Percentiles rank a stretch among this genome's conserved stretches.
phyloP scores from a whole-genome alignment of 2,888 invertebrate species.

The Oscheius sp. region DNA sequence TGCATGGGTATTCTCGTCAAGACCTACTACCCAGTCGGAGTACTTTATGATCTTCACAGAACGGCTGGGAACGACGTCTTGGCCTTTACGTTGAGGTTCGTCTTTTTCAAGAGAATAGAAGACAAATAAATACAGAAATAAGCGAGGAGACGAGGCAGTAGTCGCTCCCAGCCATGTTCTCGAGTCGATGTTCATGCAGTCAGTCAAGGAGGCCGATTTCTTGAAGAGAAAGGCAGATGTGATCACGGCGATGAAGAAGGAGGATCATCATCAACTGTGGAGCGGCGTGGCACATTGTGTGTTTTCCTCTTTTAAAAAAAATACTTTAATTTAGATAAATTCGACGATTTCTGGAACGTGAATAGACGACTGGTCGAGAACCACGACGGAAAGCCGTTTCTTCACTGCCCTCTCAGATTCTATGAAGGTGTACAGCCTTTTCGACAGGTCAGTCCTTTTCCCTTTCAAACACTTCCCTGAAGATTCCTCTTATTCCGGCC shows the following conservation, averaged over 20 bases:
- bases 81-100: constrained; percentile 86
- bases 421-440: constrained; percentile 75
- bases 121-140: constrained; percentile 16
- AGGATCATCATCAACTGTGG: constrained; percentile 96
- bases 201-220: constrained; percentile 97
- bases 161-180: constrained; percentile 82
- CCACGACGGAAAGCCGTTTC: constrained; percentile 83
- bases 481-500: constrained; percentile 20
- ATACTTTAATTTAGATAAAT: constrained; percentile 82
- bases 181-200: constrained; percentile 92
- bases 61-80: constrained; percentile 86
- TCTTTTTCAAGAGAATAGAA: not conserved
- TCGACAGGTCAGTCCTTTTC: constrained; percentile 41
- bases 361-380: constrained; percentile 93
- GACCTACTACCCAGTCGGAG: constrained; percentile 81
- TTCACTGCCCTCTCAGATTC: constrained; percentile 86
- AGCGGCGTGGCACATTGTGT: constrained; percentile 89
- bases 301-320: constrained; percentile 15
- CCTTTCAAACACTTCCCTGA: not conserved
- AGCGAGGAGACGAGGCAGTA: constrained; percentile 11
- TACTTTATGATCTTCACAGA: constrained; percentile 87
- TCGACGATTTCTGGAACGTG: constrained; percentile 98
- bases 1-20: constrained; percentile 60
- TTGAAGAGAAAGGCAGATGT: constrained; percentile 87
- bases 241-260: constrained; percentile 79